Evolutionary conservation across 2,888 invertebrate genomes (phyloP).

Genomic region (Dryobota labecula): DNA sequence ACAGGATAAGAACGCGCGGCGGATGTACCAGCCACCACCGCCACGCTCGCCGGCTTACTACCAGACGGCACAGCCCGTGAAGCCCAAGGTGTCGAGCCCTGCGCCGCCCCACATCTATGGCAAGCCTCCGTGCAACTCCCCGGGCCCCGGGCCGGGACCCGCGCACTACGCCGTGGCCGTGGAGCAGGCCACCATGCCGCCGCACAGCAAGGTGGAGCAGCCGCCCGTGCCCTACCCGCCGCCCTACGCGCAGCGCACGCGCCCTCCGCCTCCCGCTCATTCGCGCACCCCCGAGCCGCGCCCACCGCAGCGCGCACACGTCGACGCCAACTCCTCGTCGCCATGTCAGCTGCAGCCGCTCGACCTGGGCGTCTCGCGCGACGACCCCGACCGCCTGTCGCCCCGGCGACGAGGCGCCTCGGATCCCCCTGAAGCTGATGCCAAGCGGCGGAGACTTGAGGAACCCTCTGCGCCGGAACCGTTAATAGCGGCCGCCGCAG

Average conservation of each 20-base stretch:
- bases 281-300: slow-evolving; percentile 89
- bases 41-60: slow-evolving; percentile 87
- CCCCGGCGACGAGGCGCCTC: slow-evolving; percentile 92
- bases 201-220: slow-evolving; percentile 90
- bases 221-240: slow-evolving; percentile 86
- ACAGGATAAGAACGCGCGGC: slow-evolving; percentile 75
- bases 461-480: slow-evolving; percentile 93
- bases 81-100: slow-evolving; percentile 94
- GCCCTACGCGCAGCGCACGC: slow-evolving; percentile 80
- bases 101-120: slow-evolving; percentile 94
- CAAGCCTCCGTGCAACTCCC: slow-evolving; percentile 88
- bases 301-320: slow-evolving; percentile 81
- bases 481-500: slow-evolving; percentile 93
- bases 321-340: slow-evolving; percentile 79
- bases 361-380: slow-evolving; percentile 93
- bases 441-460: slow-evolving; percentile 92
- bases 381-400: slow-evolving; percentile 90
- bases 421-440: slow-evolving; percentile 91
- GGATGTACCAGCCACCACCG: slow-evolving; percentile 77
- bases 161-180: slow-evolving; percentile 85
- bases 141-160: slow-evolving; percentile 87
- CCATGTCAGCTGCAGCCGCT: slow-evolving; percentile 94
- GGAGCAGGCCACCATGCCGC: slow-evolving; percentile 84
- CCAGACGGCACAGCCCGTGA: slow-evolving; percentile 84
- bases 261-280: slow-evolving; percentile 91